Base-by-base conservation (phyloP, 2,113 vertebrate species). In the Phalacrocorax brasilianus region DNA sequence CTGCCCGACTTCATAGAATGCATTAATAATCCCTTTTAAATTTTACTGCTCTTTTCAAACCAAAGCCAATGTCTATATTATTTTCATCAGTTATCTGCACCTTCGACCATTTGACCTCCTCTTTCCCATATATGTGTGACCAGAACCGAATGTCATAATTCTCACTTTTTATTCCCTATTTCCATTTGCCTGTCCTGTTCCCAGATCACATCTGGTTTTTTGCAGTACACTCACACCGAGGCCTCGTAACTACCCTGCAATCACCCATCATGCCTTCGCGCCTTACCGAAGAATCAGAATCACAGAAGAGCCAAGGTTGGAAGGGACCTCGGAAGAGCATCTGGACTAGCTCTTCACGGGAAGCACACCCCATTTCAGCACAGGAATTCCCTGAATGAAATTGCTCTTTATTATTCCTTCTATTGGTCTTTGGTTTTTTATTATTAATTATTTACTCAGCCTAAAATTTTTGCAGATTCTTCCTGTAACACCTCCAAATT, bases 1-100 rank as follows among this genome's bases (percentile, higher is more conserved):
- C 66, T 67, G 16, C 9, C 19, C 10, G 6, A 14, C 19, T 55
- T 91, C 70, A 50, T 1, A 49, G 27, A 58, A 47, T 8, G 40
- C 38, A 38, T 53, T 62, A 81, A 83, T 44, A 42, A 80, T 22
- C 17, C 19, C 62, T 75, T 61, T 55, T 22, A 63, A 32, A 45
- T 72, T 76, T 65, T n/a, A 83, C 20, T 53, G 23, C 0, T 0
- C 52, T 68, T 50, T 28, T 23, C 72, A 94, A 83, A 63, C 12
- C 30, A 3, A 83, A 75, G 38, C 44, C 33, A 8, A 59, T 3
- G 5, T 3, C 47, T 45, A 14, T 2, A 0, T 42, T 35, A 32
- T 50, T 91, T 72, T 68, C 40, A 73, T 30, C 0, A 0, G 8
- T 38, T 63, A 55, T 16, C 58, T 59, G 50, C 3, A 4, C 5